Base-by-base conservation (phyloP, 2,888 invertebrate genomes). In the Capitulum mitella region DNA sequence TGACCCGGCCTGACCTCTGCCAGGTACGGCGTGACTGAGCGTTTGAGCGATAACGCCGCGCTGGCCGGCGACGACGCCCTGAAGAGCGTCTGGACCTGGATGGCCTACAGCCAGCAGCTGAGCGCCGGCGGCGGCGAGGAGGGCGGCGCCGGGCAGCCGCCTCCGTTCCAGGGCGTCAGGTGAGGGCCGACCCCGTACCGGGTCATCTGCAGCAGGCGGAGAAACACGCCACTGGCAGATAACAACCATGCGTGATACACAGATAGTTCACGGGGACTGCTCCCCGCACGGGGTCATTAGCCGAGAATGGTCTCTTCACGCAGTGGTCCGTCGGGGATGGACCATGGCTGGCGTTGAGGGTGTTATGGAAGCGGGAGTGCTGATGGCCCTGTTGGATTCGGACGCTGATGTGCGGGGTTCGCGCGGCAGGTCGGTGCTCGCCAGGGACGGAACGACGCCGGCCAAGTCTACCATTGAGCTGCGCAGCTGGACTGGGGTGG, bases 41-140 rank as follows among this genome's bases (percentile, higher is more conserved):
- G 61, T 3, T 34, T 64, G 26, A n/a, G 29, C 19, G 70, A 78
- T 19, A 78, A 64, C 22, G 70, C 29, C 1, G 46, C 46, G 10
- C 70, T 78, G 34, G 70, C 32, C 3, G 46, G 32, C 37, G 54
- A 78, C 26, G 61, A 19, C 29, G 8, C 22, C 6, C 58, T 78
- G 29, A 29, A 22, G 22, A 26, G n/a, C 26, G 78, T 70, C 8
- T 78, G 78, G 78, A 22, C 10, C 37, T 78, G 78, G 78, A 78
- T 78, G 43, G 46, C 70, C 3, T 46, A 22, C 46, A 61, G 64
- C 29, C 61, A 78, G n/a, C 61, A 78, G 34, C 37, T 54, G 70
- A 6, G 29, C 46, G 37, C 10, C 58, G 8, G 26, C 2, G 61
- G 19, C 19, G 26, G 26, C 26, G 32, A 77, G n/a, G 51, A 46